phyloP scores from a whole-genome alignment of 2,888 invertebrate genomes.

The Tetragnatha montana region DNA sequence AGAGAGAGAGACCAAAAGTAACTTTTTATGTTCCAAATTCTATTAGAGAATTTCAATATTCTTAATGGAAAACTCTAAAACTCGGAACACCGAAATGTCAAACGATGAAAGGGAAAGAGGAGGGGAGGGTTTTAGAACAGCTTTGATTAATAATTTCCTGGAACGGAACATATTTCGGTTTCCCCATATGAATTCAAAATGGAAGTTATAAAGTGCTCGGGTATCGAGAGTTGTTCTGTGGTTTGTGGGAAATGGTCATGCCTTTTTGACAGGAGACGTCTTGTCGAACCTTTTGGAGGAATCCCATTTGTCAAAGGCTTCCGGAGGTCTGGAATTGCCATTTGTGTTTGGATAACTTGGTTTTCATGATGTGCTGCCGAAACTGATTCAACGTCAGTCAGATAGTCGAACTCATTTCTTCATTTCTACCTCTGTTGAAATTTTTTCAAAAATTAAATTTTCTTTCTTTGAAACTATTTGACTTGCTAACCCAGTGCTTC shows the following conservation, averaged over 20 bases:
- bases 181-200: neutral
- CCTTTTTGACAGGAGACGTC: neutral
- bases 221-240: neutral
- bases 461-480: too few relatives aligned
- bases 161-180: neutral
- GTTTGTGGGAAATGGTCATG: neutral
- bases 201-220: neutral
- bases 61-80: constrained; percentile 52
- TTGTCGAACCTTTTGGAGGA: neutral
- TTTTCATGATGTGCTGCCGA: neutral
- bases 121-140: neutral
- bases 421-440: too few relatives aligned
- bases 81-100: constrained; percentile 27
- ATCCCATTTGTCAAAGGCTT: neutral
- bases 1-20: neutral
- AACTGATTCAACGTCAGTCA: too few relatives aligned
- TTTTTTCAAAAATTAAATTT: too few relatives aligned
- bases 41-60: constrained; percentile 59
- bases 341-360: neutral
- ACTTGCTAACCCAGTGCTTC: too few relatives aligned
- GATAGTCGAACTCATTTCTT: too few relatives aligned
- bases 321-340: neutral
- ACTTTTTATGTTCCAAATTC: constrained; percentile 38
- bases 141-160: neutral
- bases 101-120: constrained; percentile 6